phyloP scores from a whole-genome alignment of 2,113 vertebrate genomes.

The Taurulus bubalis region DNA sequence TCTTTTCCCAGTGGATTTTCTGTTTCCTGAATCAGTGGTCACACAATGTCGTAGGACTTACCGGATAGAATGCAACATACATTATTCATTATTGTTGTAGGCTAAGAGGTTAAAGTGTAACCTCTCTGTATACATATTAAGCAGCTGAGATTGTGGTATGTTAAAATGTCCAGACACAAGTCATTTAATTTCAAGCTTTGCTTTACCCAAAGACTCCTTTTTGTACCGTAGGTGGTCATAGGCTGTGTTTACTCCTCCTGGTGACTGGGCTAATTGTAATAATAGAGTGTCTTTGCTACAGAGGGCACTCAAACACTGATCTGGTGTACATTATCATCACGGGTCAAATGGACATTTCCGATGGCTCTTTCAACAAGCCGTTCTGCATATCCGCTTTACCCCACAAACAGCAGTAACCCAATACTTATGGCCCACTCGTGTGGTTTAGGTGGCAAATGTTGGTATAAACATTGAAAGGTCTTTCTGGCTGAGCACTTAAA shows the following conservation, averaged over 20 bases:
- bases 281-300: constrained; percentile 52
- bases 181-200: constrained; percentile 46
- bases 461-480: constrained; percentile 71
- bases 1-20: constrained; percentile 31
- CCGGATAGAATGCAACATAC: constrained; percentile 6
- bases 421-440: constrained; percentile 77
- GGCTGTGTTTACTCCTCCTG: constrained; percentile 56
- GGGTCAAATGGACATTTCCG: constrained; percentile 70
- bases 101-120: constrained; percentile 45
- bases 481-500: constrained; percentile 59
- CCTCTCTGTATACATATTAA: constrained; percentile 56
- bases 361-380: constrained; percentile 72
- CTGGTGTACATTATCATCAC: constrained; percentile 75
- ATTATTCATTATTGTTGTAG: constrained; percentile 38
- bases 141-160: constrained; percentile 46
- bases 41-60: constrained; percentile 25
- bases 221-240: constrained; percentile 64
- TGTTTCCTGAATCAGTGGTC: constrained; percentile 36
- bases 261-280: constrained; percentile 72
- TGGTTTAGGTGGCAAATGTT: constrained; percentile 78
- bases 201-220: constrained; percentile 40
- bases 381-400: constrained; percentile 77
- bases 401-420: constrained; percentile 74
- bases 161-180: constrained; percentile 49
- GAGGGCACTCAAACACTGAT: constrained; percentile 66